Percentiles rank a stretch among this genome's conserved stretches.
Conservation (phyloP, 2,888 invertebrate genomes). For the Helleia helle region DNA sequence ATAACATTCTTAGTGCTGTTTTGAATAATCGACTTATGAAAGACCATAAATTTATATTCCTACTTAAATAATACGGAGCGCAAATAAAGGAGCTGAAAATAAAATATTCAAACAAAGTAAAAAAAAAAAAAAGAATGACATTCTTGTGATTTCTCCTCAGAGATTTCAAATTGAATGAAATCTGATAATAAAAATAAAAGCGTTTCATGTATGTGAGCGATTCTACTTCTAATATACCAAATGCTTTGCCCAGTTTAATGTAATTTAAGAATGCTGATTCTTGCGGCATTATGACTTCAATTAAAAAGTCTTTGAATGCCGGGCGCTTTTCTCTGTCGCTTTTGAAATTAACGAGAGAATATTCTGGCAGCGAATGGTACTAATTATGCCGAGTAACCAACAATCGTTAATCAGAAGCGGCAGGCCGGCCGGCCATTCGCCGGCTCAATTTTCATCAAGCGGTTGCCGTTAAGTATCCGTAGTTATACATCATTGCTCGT, state of each 20-base stretch:
- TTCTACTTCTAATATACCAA: conserved; percentile 7
- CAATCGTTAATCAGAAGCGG: conserved; percentile 28
- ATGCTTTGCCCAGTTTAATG: background rate
- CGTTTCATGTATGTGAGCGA: background rate
- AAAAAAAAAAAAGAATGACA: too few species aligned
- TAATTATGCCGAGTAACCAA: conserved; percentile 53
- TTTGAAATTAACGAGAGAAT: conserved; percentile 56
- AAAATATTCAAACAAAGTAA: too few species aligned
- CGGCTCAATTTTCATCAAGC: conserved; percentile 39
- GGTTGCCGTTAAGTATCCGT: conserved; percentile 49
- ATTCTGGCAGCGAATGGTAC: conserved; percentile 32
- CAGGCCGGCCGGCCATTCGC: conserved; percentile 42
- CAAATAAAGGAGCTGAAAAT: too few species aligned
- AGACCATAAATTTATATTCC: too few species aligned
- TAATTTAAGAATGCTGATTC: conserved; percentile 6
- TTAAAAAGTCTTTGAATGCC: conserved; percentile 46
- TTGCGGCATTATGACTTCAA: conserved; percentile 23
- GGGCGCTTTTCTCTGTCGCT: conserved; percentile 31
- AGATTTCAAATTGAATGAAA: background rate
- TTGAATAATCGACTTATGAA: too few species aligned
- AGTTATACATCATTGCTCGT: conserved; percentile 48
- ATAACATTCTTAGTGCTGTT: too few species aligned
- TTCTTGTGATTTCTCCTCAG: too few species aligned
- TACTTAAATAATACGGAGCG: too few species aligned
- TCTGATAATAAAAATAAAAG: background rate